Base-by-base conservation (phyloP, 2,888 invertebrate species). In the Catocala sponsa region DNA sequence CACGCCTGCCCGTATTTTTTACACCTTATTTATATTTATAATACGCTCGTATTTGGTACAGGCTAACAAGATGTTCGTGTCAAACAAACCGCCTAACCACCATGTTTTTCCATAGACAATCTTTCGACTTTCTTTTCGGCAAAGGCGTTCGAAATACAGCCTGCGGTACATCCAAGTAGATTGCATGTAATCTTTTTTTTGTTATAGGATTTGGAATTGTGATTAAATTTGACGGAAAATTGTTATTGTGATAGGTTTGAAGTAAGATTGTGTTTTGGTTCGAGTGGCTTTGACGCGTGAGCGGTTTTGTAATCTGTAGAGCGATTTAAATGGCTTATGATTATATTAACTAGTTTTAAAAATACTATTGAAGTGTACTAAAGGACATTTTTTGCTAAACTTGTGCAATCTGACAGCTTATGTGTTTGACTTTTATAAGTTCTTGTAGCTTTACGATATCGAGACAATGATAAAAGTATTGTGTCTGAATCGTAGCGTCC, bases 11-110 rank as follows among this genome's bases (percentile, higher is more conserved):
- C 48, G 46, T 5, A 11, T 56, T 71, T 73, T 81, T 84, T 87
- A 82, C 82, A 78, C 81, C 86, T 88, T 88, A 90, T 90, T 89
- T 91, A 89, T 91, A 92, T 92, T 92, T 92, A 91, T 91, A 91
- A 89, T 87, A 83, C 84, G 47, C 83, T 83, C 90, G 86, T 91
- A 91, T 91, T 91, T 91, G 91, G 92, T 83, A 81, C 81, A 84
- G 80, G 84, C 92, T 93, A 93, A 93, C 92, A 92, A 92, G 92
- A 91, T 91, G 90, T 91, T 89, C 79, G 81, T 83, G 91, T 89
- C 90, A 87, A 85, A 87, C 86, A 82, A 52, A 66, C 87, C 87
- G 91, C 88, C 88, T 83, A 86, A 87, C 79, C 76, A 71, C 76
- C 68, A 70, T 69, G 65, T 74, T 79, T 59, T 76, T 70, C 81